These are phyloP conservation scores for Smittia aterrima DNA, from an alignment of 2,888 invertebrate species.

Conservation along the genomic window DNA sequence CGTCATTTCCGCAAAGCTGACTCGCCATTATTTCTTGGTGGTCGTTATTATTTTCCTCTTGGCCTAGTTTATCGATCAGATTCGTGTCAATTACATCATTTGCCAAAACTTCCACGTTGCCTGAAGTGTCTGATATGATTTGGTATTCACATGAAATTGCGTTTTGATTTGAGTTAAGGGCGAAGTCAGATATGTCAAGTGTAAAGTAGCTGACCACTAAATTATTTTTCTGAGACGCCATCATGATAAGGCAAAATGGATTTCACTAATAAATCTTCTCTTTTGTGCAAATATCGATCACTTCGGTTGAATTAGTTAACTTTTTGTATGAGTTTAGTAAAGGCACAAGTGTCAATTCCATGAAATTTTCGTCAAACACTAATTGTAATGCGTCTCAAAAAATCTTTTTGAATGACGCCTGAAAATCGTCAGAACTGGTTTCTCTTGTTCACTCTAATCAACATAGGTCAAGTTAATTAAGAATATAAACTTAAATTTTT, in stretches of 20 bases:
- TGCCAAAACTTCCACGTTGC: not conserved
- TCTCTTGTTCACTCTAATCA: not conserved
- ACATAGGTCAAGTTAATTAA: not conserved
- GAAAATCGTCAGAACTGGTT: not conserved
- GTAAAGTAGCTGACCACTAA: constrained; percentile 36
- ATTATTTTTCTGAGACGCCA: constrained; percentile 39
- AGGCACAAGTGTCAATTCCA: too few species aligned
- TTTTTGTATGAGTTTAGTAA: too few species aligned
- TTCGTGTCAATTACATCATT: constrained; percentile 14
- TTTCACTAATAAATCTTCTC: not conserved
- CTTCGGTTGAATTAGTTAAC: not conserved
- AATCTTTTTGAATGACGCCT: not conserved
- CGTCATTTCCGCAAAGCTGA: not conserved
- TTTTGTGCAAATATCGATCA: constrained; percentile 15
- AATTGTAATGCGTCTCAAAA: not conserved
- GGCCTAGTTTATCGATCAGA: not conserved
- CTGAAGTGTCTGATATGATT: not conserved
- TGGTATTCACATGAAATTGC: constrained; percentile 7
- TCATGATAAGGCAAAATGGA: constrained; percentile 15
- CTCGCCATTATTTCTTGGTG: not conserved
- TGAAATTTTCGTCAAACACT: too few species aligned
- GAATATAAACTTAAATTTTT: not conserved
- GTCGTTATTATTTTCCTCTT: not conserved
- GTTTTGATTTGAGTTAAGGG: constrained; percentile 5
- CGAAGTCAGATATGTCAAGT: constrained; percentile 29